Evolutionary conservation across 2,113 vertebrate genomes (phyloP).

Genomic region (Syngnathoides biaculeatus): DNA sequence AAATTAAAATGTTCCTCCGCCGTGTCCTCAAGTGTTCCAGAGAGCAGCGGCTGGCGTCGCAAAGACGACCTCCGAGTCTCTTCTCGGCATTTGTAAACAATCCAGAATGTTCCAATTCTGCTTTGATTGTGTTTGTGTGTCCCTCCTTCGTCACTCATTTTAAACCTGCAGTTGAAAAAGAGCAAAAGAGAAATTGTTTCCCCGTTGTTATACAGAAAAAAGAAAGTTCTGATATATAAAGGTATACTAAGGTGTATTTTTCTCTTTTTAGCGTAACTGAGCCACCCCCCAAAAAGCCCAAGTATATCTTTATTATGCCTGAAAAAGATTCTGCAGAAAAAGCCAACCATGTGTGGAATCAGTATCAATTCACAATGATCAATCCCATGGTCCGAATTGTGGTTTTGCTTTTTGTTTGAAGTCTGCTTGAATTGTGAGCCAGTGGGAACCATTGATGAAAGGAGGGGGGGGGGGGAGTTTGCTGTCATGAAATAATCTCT

Average conservation of each 20-base stretch:
- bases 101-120: conserved; percentile 79
- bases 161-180: conserved; percentile 65
- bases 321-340: background rate
- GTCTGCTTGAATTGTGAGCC: background rate
- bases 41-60: conserved; percentile 89
- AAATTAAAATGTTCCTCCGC: conserved; percentile 32
- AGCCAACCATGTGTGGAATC: background rate
- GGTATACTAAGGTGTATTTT: too few relatives aligned
- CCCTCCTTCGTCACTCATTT: conserved; percentile 42
- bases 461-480: too few relatives aligned
- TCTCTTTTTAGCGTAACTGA: too few relatives aligned
- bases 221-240: too few relatives aligned
- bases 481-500: background rate
- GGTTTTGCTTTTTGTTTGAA: background rate
- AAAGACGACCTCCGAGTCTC: conserved; percentile 82
- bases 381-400: background rate
- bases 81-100: conserved; percentile 89
- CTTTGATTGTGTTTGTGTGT: conserved; percentile 67
- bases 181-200: too few relatives aligned
- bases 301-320: background rate
- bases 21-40: conserved; percentile 86
- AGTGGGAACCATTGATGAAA: background rate
- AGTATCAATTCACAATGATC: too few relatives aligned
- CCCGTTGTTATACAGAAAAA: background rate
- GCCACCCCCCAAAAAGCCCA: too few relatives aligned